phyloP scores from a whole-genome alignment of 2,888 invertebrate species.

The Agriopis aurantiaria region DNA sequence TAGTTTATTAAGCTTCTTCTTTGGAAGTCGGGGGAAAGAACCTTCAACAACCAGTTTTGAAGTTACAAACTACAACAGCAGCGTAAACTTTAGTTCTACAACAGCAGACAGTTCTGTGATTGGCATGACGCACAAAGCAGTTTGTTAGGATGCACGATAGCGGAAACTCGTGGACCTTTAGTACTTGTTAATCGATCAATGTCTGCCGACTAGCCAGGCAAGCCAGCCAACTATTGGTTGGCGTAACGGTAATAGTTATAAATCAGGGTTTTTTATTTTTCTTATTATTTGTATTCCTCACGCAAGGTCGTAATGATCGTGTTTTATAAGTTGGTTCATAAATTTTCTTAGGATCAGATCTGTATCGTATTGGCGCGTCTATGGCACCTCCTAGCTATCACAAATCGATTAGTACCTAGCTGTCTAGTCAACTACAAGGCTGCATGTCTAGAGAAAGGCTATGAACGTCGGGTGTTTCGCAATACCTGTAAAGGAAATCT shows the following conservation, averaged over 20 bases:
- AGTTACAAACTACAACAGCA: no score
- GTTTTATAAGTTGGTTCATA: background rate
- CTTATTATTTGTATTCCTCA: no score
- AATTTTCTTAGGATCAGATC: background rate
- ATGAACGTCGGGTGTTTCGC: conserved; percentile 16
- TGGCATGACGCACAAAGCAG: conserved; percentile 3
- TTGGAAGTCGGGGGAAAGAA: no score
- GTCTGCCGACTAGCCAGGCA: background rate
- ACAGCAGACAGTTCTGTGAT: background rate
- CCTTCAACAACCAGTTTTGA: no score
- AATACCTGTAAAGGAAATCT: conserved; percentile 9
- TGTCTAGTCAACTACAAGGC: conserved; percentile 24
- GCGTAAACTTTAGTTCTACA: no score
- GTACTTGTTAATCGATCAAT: conserved; percentile 21
- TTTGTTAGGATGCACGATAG: conserved; percentile 27
- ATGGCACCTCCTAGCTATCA: conserved; percentile 15
- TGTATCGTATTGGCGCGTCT: conserved; percentile 2
- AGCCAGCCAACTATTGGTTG: conserved; percentile 4
- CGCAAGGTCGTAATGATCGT: background rate
- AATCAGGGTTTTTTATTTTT: no score
- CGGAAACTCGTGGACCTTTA: conserved; percentile 23
- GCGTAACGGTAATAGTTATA: background rate
- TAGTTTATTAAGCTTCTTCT: no score
- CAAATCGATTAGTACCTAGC: conserved; percentile 24
- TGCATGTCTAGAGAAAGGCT: conserved; percentile 10